A percentile compares a stretch with the other conserved stretches of the same genome.
Conservation (phyloP, 2,113 vertebrate species). For the Setophaga coronata region DNA sequence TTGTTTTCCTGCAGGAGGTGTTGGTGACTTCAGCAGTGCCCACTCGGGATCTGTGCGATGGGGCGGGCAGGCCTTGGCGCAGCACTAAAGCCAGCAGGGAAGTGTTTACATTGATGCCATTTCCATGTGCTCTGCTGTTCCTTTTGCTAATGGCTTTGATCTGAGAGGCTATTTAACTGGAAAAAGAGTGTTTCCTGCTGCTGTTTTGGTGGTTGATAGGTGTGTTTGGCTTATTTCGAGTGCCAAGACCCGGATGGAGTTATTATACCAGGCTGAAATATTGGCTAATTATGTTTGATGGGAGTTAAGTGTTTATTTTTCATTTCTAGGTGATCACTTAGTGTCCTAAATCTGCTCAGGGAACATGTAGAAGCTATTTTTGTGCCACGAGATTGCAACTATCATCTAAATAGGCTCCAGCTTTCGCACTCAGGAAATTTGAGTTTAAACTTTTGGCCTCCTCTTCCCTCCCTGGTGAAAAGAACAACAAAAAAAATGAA, state of each 20-base stretch:
- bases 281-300: not conserved
- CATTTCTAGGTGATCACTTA: constrained; percentile 15
- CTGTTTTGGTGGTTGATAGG: not conserved
- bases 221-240: constrained; percentile 1
- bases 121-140: not conserved
- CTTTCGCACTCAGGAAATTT: not conserved
- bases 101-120: not conserved
- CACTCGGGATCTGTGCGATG: not conserved
- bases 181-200: not conserved
- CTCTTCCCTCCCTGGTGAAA: not conserved
- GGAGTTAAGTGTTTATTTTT: constrained; percentile 34
- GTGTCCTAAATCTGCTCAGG: not conserved
- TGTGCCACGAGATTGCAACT: not conserved
- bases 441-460: not conserved
- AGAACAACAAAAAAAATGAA: not conserved
- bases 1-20: constrained; percentile 37
- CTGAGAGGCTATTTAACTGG: not conserved
- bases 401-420: not conserved
- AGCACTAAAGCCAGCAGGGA: not conserved
- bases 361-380: not conserved
- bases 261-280: not conserved
- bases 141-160: constrained; percentile 30
- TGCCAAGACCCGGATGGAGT: not conserved
- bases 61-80: constrained; percentile 20
- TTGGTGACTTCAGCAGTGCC: not conserved